Percentiles rank a stretch among this genome's conserved stretches.
phyloP scores from a whole-genome alignment of 2,113 vertebrate species.

The Malurus cyaneus region DNA sequence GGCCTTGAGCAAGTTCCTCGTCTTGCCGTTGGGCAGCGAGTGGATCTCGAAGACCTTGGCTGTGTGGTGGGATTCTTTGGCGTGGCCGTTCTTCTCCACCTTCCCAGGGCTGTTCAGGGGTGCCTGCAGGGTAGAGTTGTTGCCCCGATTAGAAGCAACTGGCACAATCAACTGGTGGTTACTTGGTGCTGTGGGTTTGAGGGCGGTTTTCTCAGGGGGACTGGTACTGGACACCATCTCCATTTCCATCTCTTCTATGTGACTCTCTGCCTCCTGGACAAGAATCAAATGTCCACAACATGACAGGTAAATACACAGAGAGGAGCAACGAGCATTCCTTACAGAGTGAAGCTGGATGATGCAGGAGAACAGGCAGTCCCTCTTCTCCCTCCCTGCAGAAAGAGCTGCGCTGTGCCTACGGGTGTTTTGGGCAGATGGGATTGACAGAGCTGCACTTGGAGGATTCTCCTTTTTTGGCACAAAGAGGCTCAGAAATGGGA shows the following conservation, averaged over 20 bases:
- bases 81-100: constrained; percentile 86
- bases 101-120: constrained; percentile 78
- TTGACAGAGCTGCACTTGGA: neutral
- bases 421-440: neutral
- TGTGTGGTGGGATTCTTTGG: constrained; percentile 76
- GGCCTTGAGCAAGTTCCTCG: constrained; percentile 87
- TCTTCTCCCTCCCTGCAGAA: constrained; percentile 13
- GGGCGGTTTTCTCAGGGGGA: constrained; percentile 83
- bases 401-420: neutral
- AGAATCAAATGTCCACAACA: constrained; percentile 73
- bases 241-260: constrained; percentile 88
- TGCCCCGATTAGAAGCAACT: constrained; percentile 75
- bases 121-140: constrained; percentile 74
- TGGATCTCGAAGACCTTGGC: constrained; percentile 91
- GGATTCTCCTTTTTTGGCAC: neutral
- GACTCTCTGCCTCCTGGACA: constrained; percentile 85
- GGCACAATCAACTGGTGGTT: constrained; percentile 78
- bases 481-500: neutral
- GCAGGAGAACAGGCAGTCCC: neutral
- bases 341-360: constrained; percentile 27
- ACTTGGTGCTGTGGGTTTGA: constrained; percentile 77
- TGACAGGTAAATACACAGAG: constrained; percentile 37
- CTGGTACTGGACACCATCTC: constrained; percentile 88
- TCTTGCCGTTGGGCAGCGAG: constrained; percentile 92
- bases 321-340: neutral